A percentile compares a stretch with the other conserved stretches of the same genome.
phyloP scores from a whole-genome alignment of 2,797 vertebrate species.

The Kryptopterus vitreolus region DNA sequence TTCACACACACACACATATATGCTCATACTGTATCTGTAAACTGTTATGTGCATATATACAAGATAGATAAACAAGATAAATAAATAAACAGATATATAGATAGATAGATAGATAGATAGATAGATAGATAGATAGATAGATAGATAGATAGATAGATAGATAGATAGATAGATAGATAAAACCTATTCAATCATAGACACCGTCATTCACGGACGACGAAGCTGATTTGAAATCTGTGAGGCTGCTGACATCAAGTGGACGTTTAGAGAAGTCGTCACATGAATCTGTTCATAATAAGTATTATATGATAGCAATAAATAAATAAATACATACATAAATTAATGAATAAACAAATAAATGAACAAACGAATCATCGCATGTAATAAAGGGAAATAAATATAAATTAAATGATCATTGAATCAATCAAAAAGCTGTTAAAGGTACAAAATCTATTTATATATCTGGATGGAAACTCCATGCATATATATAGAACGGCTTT shows the following conservation, averaged over 20 bases:
- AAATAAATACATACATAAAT: neutral
- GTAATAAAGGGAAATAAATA: neutral
- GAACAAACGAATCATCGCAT: neutral
- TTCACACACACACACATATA: neutral
- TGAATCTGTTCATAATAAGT: no score
- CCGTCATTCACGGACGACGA: neutral
- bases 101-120: neutral
- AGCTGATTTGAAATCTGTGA: neutral
- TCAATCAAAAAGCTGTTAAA: neutral
- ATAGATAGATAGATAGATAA: neutral
- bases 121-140: neutral
- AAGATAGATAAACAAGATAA: no score
- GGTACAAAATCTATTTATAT: neutral
- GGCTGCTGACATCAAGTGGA: constrained; percentile 43
- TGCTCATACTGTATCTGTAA: neutral
- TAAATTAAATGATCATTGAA: neutral
- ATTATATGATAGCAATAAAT: neutral
- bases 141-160: neutral
- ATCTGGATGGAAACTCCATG: no score
- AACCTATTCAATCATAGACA: neutral
- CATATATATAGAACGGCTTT: no score
- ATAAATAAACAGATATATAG: no score
- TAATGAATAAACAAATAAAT: neutral
- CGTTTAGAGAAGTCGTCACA: no score
- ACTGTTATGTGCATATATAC: no score